These are phyloP conservation scores for Drosophila dives DNA, from an alignment of 2,888 invertebrate species.

Conservation along the genomic window DNA sequence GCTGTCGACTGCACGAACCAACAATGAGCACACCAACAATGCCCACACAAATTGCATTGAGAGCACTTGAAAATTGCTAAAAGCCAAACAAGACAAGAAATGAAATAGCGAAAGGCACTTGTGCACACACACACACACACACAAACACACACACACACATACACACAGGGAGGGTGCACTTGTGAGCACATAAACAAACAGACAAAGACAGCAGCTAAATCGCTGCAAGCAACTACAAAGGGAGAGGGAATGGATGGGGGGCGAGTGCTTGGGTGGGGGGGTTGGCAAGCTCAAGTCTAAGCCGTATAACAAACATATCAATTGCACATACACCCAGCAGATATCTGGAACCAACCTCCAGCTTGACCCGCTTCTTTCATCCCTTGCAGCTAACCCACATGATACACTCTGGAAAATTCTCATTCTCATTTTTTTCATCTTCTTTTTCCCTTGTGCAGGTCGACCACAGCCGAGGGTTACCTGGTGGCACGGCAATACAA, in stretches of 20 bases:
- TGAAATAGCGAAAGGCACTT: constrained; percentile 82
- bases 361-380: constrained; percentile 31
- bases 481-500: constrained; percentile 89
- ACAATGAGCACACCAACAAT: constrained; percentile 51
- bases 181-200: constrained; percentile 76
- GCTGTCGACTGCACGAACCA: constrained; percentile 72
- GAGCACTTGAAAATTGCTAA: constrained; percentile 82
- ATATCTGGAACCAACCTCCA: constrained; percentile 8
- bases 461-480: constrained; percentile 88
- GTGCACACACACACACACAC: constrained; percentile 54
- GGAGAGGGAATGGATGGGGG: not conserved
- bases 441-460: constrained; percentile 85
- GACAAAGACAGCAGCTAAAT: constrained; percentile 66
- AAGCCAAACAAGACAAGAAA: constrained; percentile 82
- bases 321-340: constrained; percentile 61
- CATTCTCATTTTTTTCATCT: not conserved
- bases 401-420: constrained; percentile 67
- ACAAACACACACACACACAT: constrained; percentile 9
- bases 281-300: constrained; percentile 57
- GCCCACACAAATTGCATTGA: constrained; percentile 79
- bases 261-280: not conserved
- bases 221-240: constrained; percentile 56
- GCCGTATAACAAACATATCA: constrained; percentile 79
- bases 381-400: constrained; percentile 16
- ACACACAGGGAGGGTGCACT: constrained; percentile 42